Percentiles rank a stretch among this genome's conserved stretches.
These are phyloP conservation scores for Odontomachus brunneus DNA, from an alignment of 1,140 invertebrate genomes.

Conservation along the genomic window DNA sequence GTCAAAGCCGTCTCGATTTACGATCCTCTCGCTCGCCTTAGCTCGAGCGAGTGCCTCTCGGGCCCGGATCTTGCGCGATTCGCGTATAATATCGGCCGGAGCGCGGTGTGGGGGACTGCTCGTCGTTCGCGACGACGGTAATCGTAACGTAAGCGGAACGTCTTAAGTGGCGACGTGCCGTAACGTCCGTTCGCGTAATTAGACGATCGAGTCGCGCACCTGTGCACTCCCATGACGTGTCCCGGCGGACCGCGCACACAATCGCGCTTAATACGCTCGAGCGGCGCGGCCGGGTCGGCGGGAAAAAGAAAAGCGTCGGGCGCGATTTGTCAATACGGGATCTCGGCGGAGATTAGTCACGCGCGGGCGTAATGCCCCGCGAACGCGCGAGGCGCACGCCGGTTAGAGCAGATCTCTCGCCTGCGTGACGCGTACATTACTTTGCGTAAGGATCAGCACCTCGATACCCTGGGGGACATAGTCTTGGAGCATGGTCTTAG, in stretches of 20 bases:
- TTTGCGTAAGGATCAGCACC: constrained; percentile 30
- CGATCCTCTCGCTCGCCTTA: constrained; percentile 18
- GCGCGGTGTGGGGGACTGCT: too few relatives aligned
- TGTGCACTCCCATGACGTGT: constrained; percentile 76
- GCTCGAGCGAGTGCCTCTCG: background rate
- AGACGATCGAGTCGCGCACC: constrained; percentile 75
- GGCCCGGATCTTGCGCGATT: background rate
- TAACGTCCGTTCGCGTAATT: constrained; percentile 74
- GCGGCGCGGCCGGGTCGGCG: constrained; percentile 27
- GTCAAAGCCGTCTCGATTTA: constrained; percentile 46
- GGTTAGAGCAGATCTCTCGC: constrained; percentile 41
- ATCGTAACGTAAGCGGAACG: constrained; percentile 48
- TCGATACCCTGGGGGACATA: background rate
- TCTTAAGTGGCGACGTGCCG: constrained; percentile 74
- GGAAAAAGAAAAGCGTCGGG: constrained; percentile 61
- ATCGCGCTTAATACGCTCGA: constrained; percentile 17
- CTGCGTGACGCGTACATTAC: constrained; percentile 12
- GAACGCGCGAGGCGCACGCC: constrained; percentile 55
- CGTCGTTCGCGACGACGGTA: constrained; percentile 14
- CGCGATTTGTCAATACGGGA: constrained; percentile 80
- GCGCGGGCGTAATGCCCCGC: constrained; percentile 71
- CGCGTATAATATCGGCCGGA: background rate
- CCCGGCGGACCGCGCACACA: constrained; percentile 32
- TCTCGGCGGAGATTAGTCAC: constrained; percentile 78
- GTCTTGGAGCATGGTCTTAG: constrained; percentile 21